Conservation (phyloP, 2,888 invertebrate genomes). For the Sipha maydis region DNA sequence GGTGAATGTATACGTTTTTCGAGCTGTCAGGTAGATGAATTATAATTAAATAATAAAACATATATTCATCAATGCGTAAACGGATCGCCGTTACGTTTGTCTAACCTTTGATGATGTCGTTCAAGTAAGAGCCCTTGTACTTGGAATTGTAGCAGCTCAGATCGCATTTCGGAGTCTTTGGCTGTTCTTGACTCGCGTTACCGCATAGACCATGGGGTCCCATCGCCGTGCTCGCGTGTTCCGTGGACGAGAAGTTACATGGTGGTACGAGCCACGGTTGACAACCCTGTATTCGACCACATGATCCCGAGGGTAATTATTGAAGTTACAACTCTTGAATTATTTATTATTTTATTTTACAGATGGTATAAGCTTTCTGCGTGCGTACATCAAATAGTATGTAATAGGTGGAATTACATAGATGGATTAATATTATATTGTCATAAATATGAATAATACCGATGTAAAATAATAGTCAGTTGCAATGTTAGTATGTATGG, state of each 20-base stretch:
- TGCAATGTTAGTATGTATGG: too few species aligned
- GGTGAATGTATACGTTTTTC: not conserved
- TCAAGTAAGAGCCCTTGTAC: conserved; percentile 3
- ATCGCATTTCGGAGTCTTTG: conserved; percentile 58
- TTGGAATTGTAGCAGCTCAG: conserved; percentile 41
- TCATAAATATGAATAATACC: too few species aligned
- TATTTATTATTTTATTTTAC: too few species aligned
- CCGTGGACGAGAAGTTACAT: not conserved
- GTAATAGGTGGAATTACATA: too few species aligned
- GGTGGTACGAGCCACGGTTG: conserved; percentile 40
- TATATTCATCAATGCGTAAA: not conserved
- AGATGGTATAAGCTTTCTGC: too few species aligned
- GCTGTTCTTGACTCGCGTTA: not conserved
- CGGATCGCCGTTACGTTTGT: too few species aligned
- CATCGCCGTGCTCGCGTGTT: not conserved
- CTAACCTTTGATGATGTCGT: conserved; percentile 49
- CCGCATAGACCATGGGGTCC: conserved; percentile 12
- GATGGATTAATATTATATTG: too few species aligned
- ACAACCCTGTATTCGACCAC: conserved; percentile 27
- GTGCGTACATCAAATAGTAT: too few species aligned
- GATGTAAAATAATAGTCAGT: too few species aligned
- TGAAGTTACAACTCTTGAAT: too few species aligned
- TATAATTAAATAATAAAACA: not conserved
- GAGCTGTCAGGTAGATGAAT: not conserved
- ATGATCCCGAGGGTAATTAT: not conserved